phyloP scores from a whole-genome alignment of 2,888 invertebrate species.

The Crocallis elinguaria region DNA sequence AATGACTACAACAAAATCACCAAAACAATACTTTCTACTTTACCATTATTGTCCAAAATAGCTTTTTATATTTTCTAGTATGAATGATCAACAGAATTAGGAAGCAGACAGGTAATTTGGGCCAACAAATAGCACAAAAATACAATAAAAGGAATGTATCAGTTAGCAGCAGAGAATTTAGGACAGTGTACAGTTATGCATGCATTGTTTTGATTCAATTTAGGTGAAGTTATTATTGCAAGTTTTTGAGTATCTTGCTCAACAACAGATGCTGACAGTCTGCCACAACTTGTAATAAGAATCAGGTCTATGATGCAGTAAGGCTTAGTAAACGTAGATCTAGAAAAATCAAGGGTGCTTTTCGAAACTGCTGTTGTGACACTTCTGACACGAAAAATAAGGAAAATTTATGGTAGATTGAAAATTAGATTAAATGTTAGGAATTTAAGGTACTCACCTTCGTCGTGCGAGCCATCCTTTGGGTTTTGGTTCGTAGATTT shows the following conservation, averaged over 20 bases:
- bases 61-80: too few species aligned
- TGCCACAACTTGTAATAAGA: slow-evolving; percentile 4
- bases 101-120: too few species aligned
- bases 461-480: slow-evolving; percentile 71
- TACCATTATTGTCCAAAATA: too few species aligned
- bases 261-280: too few species aligned
- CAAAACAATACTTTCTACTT: too few species aligned
- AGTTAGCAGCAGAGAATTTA: slow-evolving; percentile 10
- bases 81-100: too few species aligned
- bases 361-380: neutral
- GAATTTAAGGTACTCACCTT: slow-evolving; percentile 61
- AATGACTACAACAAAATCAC: too few species aligned
- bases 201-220: slow-evolving; percentile 29
- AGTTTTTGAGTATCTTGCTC: too few species aligned
- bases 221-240: slow-evolving; percentile 31
- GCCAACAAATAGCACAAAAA: too few species aligned
- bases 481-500: slow-evolving; percentile 76
- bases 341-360: slow-evolving; percentile 13
- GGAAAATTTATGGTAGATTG: neutral
- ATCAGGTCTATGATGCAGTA: neutral
- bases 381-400: neutral
- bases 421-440: neutral
- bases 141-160: neutral
- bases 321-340: neutral
- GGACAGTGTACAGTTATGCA: slow-evolving; percentile 30